Evolutionary conservation across 2,113 vertebrate genomes (phyloP).

Genomic region (Cavia porcellus): DNA sequence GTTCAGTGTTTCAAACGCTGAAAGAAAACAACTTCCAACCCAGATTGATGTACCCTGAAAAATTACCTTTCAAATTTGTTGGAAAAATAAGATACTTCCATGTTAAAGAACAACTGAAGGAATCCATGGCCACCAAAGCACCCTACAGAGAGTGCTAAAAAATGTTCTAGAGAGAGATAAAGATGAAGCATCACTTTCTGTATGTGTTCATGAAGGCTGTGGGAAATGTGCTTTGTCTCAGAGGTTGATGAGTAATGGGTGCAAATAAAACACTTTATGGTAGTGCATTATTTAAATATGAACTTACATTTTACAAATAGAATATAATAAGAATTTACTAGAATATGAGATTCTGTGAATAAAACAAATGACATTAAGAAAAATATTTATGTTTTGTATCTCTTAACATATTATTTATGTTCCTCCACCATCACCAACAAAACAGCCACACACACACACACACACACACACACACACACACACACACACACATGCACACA

Average conservation of each 20-base stretch:
- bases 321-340: background rate
- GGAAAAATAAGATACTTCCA: no score
- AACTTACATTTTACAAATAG: background rate
- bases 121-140: no score
- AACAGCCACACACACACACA: background rate
- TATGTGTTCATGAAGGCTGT: background rate
- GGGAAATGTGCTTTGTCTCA: background rate
- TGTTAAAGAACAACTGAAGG: no score
- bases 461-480: background rate
- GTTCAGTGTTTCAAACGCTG: no score
- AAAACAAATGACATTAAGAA: background rate
- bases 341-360: background rate
- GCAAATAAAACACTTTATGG: background rate
- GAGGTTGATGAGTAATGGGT: background rate
- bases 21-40: no score
- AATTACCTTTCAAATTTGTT: no score
- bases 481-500: background rate
- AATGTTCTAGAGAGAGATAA: no score
- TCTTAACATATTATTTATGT: background rate
- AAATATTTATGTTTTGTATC: background rate
- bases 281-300: background rate
- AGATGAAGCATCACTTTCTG: background rate
- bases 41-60: no score
- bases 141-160: no score
- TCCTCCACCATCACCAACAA: background rate